Conservation (phyloP, 2,888 invertebrate genomes). For the Heteropelma amictum region DNA sequence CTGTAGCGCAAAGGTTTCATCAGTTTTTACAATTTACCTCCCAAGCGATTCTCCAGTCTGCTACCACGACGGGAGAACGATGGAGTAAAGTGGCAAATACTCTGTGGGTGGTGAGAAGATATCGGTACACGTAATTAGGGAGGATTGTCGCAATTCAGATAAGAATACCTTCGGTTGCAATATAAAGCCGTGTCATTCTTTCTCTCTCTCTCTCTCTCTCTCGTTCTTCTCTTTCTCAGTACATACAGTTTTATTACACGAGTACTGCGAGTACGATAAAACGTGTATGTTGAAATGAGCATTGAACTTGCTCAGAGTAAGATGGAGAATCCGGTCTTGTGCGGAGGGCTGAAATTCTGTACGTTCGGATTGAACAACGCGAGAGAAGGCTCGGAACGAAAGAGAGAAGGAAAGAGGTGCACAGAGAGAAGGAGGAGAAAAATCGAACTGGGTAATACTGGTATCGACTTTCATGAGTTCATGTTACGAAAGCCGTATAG, state of each 20-base stretch:
- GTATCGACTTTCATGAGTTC: conserved; percentile 56
- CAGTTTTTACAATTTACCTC: conserved; percentile 13
- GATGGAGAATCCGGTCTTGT: conserved; percentile 37
- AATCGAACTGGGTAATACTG: conserved; percentile 40
- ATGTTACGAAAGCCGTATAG: conserved; percentile 46
- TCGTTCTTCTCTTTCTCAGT: background rate
- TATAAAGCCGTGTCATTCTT: conserved; percentile 27
- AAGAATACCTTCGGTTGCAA: conserved; percentile 33
- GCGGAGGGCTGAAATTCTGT: conserved; percentile 47
- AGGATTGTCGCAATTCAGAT: conserved; percentile 48
- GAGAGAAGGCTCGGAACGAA: background rate
- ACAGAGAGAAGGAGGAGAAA: conserved; percentile 9
- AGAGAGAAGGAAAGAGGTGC: background rate
- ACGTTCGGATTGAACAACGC: conserved; percentile 44
- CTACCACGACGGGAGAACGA: background rate
- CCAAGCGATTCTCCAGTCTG: background rate
- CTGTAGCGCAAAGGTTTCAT: background rate
- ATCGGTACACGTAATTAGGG: conserved; percentile 44
- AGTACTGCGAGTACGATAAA: background rate
- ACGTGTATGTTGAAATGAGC: conserved; percentile 38
- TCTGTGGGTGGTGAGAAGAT: conserved; percentile 41
- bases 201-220: too few relatives aligned
- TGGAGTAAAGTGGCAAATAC: background rate
- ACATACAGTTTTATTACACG: background rate
- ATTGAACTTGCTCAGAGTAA: conserved; percentile 43